Evolutionary conservation across 1,140 invertebrate genomes (phyloP), one percentile per base, ranked within the genome.

Genomic region (Camponotus vicinus): DNA sequence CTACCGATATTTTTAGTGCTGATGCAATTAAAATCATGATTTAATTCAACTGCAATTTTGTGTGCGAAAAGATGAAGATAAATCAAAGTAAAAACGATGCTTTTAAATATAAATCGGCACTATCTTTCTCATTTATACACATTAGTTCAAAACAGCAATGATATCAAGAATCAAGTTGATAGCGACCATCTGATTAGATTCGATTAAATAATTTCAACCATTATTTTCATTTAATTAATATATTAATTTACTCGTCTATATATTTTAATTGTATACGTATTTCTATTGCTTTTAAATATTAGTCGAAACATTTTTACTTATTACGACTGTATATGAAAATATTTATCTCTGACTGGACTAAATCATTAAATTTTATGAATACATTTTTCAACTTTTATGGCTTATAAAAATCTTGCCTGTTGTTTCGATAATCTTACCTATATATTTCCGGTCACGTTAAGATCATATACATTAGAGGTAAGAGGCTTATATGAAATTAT

Each of bases 41-140:
- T 83, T 75, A 75, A 75, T 75, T 63, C 61, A 13, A 37, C 21
- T 32, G 27, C 40, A 21, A 45, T 11, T 61, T 40, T 45, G 37
- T 5, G 45, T 13, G 7, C 71, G 37, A 21, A 8, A 88, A 2
- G 18, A 91, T 91, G 90, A 91, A 86, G 86, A 88, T 91, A 59
- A 75, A 89, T 42, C 77, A 80, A 49, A 69, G 64, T 79, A 79
- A 70, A 64, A 21, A 45, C n/a, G 11, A 27, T 1, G 18, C 15
- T 27, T 7, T 71, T 37, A 75, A 76, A 86, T 83, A 86, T 89
- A 55, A 89, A 89, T 91, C 64, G 8, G 13, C 21, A 61, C 3
- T 45, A 73, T 34, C 40, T 63, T 42, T 6, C 3, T 27, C 8
- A 40, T 55, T 27, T 85, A 21, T 59, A 37, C 66, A 32, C 32